Evolutionary conservation across 2,888 invertebrate genomes (phyloP).

Genomic region (Dioctria linearis): DNA sequence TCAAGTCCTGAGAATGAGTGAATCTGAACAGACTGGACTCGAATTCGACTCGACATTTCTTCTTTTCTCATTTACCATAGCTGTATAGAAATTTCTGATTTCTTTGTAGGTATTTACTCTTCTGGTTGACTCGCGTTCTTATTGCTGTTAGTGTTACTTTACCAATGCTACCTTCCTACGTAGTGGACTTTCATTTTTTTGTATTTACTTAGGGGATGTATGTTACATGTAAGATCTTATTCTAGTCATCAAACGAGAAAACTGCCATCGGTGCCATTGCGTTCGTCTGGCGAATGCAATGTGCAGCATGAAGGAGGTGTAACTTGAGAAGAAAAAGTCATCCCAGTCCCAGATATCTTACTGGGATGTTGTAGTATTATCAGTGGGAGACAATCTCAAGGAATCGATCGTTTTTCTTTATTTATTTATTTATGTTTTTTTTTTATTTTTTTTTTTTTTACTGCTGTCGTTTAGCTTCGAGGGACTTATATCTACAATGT

Average conservation of each 20-base stretch:
- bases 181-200: conserved; percentile 1
- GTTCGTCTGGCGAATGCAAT: conserved; percentile 19
- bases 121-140: not conserved
- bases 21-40: not conserved
- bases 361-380: conserved; percentile 33
- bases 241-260: conserved; percentile 27
- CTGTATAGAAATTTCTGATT: not conserved
- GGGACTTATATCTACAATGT: not conserved
- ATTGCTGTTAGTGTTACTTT: not conserved
- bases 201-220: conserved; percentile 28
- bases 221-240: conserved; percentile 35
- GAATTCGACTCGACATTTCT: not conserved
- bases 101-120: not conserved
- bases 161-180: not conserved
- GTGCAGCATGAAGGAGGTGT: conserved; percentile 24
- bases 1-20: not conserved
- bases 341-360: conserved; percentile 25
- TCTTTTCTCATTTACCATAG: not conserved
- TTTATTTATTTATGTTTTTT: too few relatives aligned
- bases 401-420: conserved; percentile 11
- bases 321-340: conserved; percentile 48
- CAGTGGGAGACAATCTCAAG: conserved; percentile 52
- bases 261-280: not conserved
- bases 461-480: conserved; percentile 6
- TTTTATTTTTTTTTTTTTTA: not conserved